Base-by-base conservation (phyloP, 2,797 vertebrate genomes). In the Periparus ater region DNA sequence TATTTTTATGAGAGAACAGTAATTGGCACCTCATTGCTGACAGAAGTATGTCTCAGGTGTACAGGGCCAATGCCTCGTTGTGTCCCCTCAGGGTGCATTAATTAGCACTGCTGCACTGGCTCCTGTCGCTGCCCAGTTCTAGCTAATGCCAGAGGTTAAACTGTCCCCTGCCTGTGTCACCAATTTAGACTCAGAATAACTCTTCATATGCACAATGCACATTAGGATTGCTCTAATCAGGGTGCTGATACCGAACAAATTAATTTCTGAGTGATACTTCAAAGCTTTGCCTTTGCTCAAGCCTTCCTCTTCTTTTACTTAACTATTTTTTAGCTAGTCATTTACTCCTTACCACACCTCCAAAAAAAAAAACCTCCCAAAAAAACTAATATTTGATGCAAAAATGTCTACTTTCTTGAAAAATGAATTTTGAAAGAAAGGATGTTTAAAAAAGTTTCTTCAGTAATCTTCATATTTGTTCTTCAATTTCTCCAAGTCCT, bases 51-150 rank as follows among this genome's bases (percentile, higher is more conserved):
- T 93, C 89, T 94, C 89, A 86, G 89, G 91, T 95, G 88, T 90
- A 48, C 72, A 38, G 55, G 67, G 66, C 89, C 95, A 96, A 40
- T 88, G 89, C 60, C 83, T 82, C 13, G 3, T 87, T 91, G 89
- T 48, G 77, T 96, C 96, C 79, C 94, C 89, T 95, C 83, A 92
- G 93, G 90, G 84, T 94, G 84, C 90, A 87, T 96, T 97, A 95
- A 95, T 97, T 93, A 96, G 67, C 88, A 77, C 65, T 85, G 57
- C 86, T 96, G 91, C 93, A 88, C 81, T 96, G 92, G 87, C 92
- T 94, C 38, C 3, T 73, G 25, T 78, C 8, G 0, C 62, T 95
- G 86, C 89, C 70, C 67, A 92, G n/a, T 77, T 97, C 88, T 66
- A 87, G 82, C 85, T 86, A 63, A 61, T 73, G 91, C 94, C 93